A percentile compares a stretch with the other conserved stretches of the same genome.
Conservation (phyloP, 2,888 invertebrate genomes). For the Meganola albula region DNA sequence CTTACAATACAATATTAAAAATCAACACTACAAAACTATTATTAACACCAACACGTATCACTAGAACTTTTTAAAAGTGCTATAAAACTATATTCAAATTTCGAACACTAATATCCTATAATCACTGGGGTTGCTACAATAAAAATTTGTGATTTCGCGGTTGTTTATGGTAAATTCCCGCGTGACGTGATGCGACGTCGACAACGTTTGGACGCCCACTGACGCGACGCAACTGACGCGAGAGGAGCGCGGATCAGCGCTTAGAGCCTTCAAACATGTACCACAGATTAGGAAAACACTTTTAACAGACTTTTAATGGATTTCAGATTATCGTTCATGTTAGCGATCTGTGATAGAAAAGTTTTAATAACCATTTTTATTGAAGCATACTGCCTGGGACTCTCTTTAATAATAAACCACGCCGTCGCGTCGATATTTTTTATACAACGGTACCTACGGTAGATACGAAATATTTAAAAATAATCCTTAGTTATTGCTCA, state of each 20-base stretch:
- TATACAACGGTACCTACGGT: too few species aligned
- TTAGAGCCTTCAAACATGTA: slow-evolving; percentile 22
- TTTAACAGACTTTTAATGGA: slow-evolving; percentile 41
- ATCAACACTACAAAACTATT: slow-evolving; percentile 23
- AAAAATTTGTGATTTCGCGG: too few species aligned
- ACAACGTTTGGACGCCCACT: slow-evolving; percentile 26
- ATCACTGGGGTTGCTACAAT: too few species aligned
- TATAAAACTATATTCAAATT: too few species aligned
- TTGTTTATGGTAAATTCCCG: background rate
- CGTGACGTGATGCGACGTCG: slow-evolving; percentile 10
- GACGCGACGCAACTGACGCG: slow-evolving; percentile 29
- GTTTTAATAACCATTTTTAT: slow-evolving; percentile 20
- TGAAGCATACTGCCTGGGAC: too few species aligned
- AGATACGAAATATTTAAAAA: too few species aligned
- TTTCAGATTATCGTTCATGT: slow-evolving; percentile 26
- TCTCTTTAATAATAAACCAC: too few species aligned
- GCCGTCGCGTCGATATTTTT: too few species aligned
- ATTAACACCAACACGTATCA: slow-evolving; percentile 19
- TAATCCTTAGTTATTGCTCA: too few species aligned
- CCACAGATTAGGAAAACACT: slow-evolving; percentile 48
- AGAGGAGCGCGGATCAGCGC: slow-evolving; percentile 24
- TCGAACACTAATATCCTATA: too few species aligned
- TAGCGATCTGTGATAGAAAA: slow-evolving; percentile 16
- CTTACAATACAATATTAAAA: slow-evolving; percentile 15
- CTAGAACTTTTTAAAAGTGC: slow-evolving; percentile 11